Base-by-base conservation (phyloP, 2,797 vertebrate species). In the Sparidentex hasta region DNA sequence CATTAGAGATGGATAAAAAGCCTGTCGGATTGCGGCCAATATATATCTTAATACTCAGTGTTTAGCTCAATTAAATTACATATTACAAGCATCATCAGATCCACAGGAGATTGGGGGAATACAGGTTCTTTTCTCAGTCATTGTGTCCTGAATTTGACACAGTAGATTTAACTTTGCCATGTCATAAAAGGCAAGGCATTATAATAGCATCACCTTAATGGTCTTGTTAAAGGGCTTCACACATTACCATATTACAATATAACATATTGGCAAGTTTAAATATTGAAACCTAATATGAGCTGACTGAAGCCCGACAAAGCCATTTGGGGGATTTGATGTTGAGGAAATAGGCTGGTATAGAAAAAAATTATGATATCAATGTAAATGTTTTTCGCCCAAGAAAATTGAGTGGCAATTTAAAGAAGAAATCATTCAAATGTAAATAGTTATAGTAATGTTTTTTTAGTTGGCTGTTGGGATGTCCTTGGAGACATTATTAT, bases 51-150 rank as follows among this genome's bases (percentile, higher is more conserved):
- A 88, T 88, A 80, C 62, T 82, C 65, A 79, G 43, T 74, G 83
- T 90, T 93, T 89, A 89, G 88, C 87, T 92, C 84, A 91, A 80
- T 91, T 89, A 85, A 93, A 89, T 92, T 86, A 88, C 82, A 85
- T 89, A 88, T 92, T 92, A 83, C 78, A 90, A 80, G 86, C 79
- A 65, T 85, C 80, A 82, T 87, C 77, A 74, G 90, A 90, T 83
- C 75, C 77, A 33, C 57, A 71, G 76, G 56, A 55, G 73, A 74
- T 38, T 67, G 51, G 70, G 67, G 67, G 62, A 71, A 65, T 76
- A 50, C 59, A 38, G 20, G 58, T 67, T 25, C 70, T 84, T 83
- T 54, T 57, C 50, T 74, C 78, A 88, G 74, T 84, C 71, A 68
- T 81, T 76, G 70, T 70, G 67, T 77, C 81, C 50, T 58, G 73